Base-by-base conservation (phyloP, 2,113 vertebrate genomes). In the Verasper variegatus region DNA sequence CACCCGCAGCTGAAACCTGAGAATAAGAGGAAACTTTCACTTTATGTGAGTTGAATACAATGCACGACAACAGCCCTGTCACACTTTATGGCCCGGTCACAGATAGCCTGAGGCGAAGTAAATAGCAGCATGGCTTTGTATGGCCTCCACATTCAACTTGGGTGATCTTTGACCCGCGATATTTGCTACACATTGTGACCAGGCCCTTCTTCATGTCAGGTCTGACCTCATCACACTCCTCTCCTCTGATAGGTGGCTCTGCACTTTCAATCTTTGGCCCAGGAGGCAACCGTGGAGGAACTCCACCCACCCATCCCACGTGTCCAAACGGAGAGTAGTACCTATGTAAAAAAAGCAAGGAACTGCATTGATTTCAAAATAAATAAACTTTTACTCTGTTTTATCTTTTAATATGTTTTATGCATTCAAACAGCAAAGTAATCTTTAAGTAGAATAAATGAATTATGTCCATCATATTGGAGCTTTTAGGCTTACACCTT, bases 281-380 rank as follows among this genome's bases (percentile, higher is more conserved):
- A 86, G 61, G 6, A 95, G 81, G 74, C 93, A 94, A 14, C 86
- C 92, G 66, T 68, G 89, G 26, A 95, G 81, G 51, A 94, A 93
- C 83, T 93, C 94, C 63, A 91, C 88, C 95, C 91, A 95, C 72
- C 93, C 94, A 21, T 95, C 93, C 94, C 93, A 95, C 9, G 93
- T 91, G n/a, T 95, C 93, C 87, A 95, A 75, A 37, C 61, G 85
- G 56, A 95, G 87, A 11, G 74, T 93, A 4, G 66, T 70, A 2
- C 94, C 95, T 95, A 68, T 55, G 64, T 24, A 1, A 5, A 12
- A 11, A 40, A 11, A 40, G 6, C 37, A 24, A 56, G 47, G 15
- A 65, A 40, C 1, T 8, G 18, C 20, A n/a, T 35, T 9, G 10
- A 58, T 27, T 63, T 54, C 1, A 42, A 63, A 63, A 58, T 40